A percentile compares a stretch with the other conserved stretches of the same genome.
These are phyloP conservation scores for Distichodus sexfasciatus DNA, from an alignment of 2,797 vertebrate species.

Conservation along the genomic window DNA sequence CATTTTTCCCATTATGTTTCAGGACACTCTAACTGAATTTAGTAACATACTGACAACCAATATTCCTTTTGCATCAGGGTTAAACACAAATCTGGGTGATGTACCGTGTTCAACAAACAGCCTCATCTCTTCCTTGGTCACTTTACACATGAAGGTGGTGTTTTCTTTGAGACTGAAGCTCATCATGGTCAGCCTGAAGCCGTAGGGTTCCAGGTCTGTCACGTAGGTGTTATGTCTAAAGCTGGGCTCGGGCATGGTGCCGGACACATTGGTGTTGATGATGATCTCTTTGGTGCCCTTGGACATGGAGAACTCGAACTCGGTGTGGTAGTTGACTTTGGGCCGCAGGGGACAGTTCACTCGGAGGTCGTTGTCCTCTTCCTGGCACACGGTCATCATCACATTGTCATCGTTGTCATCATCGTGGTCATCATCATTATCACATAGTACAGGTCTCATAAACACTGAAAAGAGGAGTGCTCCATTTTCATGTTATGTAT, in stretches of 20 bases:
- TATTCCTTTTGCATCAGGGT: no score
- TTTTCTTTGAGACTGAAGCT: slow-evolving; percentile 62
- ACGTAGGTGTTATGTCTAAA: slow-evolving; percentile 66
- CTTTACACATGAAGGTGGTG: slow-evolving; percentile 75
- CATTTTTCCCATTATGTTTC: no score
- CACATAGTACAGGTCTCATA: slow-evolving; percentile 49
- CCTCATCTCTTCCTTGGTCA: slow-evolving; percentile 44
- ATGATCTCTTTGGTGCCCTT: slow-evolving; percentile 59
- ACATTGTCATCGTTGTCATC: slow-evolving; percentile 28
- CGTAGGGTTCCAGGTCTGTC: slow-evolving; percentile 54
- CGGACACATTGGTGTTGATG: slow-evolving; percentile 74
- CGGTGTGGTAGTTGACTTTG: slow-evolving; percentile 57
- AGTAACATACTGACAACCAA: no score
- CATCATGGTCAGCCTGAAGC: slow-evolving; percentile 66
- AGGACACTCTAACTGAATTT: no score
- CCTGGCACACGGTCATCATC: slow-evolving; percentile 64
- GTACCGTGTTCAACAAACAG: slow-evolving; percentile 63
- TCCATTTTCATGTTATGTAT: not conserved
- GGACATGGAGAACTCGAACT: slow-evolving; percentile 75
- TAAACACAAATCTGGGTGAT: not conserved
- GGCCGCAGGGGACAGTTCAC: slow-evolving; percentile 66
- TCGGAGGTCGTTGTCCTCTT: slow-evolving; percentile 70
- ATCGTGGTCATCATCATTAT: slow-evolving; percentile 55
- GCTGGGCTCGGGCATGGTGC: slow-evolving; percentile 51
- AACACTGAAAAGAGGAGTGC: slow-evolving; percentile 29